phyloP scores from a whole-genome alignment of 1,140 invertebrate genomes.

The Heliconius melpomene region DNA sequence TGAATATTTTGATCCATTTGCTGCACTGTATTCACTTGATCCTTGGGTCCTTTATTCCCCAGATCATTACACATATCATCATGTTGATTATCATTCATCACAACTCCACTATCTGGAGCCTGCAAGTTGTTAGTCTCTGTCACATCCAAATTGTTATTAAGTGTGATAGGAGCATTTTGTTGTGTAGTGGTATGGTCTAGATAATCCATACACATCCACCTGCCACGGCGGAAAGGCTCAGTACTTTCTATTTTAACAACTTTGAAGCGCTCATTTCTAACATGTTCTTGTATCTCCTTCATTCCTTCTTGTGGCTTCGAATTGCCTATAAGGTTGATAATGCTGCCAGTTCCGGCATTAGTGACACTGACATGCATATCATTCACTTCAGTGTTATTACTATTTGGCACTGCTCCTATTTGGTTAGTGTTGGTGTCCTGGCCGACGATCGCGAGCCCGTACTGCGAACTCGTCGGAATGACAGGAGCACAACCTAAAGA shows the following conservation, averaged over 20 bases:
- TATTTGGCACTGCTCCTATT: conserved; percentile 77
- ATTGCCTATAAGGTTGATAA: conserved; percentile 84
- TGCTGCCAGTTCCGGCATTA: conserved; percentile 83
- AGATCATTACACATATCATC: conserved; percentile 76
- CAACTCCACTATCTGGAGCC: conserved; percentile 77
- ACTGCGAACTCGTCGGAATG: conserved; percentile 91
- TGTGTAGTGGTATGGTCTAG: conserved; percentile 90
- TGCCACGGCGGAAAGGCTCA: conserved; percentile 95
- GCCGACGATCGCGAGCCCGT: conserved; percentile 89
- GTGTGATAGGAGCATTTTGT: conserved; percentile 73
- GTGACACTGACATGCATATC: conserved; percentile 84
- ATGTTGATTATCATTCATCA: conserved; percentile 78
- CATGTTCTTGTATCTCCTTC: conserved; percentile 87
- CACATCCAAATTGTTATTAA: conserved; percentile 77
- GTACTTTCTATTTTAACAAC: conserved; percentile 98
- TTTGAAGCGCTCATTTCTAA: conserved; percentile 94
- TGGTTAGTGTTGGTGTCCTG: conserved; percentile 76
- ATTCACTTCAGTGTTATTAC: conserved; percentile 78
- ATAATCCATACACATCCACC: conserved; percentile 98
- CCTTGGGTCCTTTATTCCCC: conserved; percentile 71
- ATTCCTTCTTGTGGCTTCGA: conserved; percentile 84
- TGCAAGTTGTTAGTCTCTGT: conserved; percentile 66
- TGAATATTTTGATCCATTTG: conserved; percentile 75
- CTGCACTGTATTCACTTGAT: conserved; percentile 73
- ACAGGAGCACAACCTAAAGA: conserved; percentile 89